These are phyloP conservation scores for Patiria miniata DNA, from an alignment of 35 echinoderm and acorn worm genomes.

Conservation along the genomic window DNA sequence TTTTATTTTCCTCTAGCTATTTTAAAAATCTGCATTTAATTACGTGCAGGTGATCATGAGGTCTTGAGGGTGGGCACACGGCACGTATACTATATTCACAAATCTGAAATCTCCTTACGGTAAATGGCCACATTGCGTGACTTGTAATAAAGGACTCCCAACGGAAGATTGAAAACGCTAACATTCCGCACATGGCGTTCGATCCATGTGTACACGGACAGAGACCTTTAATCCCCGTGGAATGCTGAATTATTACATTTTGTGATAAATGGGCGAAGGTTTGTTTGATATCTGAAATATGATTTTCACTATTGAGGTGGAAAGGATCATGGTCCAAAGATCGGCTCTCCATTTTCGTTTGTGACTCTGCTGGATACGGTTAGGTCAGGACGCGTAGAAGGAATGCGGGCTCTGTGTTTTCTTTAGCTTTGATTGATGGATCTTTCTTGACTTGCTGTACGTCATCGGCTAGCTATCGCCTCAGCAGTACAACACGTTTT, in stretches of 20 bases:
- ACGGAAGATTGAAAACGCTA: too few relatives aligned
- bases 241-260: background rate
- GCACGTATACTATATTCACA: too few relatives aligned
- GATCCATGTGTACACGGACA: too few relatives aligned
- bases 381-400: background rate
- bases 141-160: too few relatives aligned
- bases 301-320: background rate
- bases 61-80: too few relatives aligned
- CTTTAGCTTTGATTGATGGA: background rate
- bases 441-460: background rate
- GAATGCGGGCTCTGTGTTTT: conserved; percentile 3
- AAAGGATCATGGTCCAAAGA: background rate
- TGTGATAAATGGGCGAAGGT: conserved; percentile 9
- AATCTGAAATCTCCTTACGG: too few relatives aligned
- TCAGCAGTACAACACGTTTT: background rate
- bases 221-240: background rate
- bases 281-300: background rate
- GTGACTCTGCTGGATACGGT: too few relatives aligned
- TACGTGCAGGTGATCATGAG: too few relatives aligned
- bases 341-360: background rate
- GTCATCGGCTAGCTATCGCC: background rate
- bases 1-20: too few relatives aligned
- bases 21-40: too few relatives aligned
- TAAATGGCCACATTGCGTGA: too few relatives aligned
- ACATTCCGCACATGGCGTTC: too few relatives aligned